Evolutionary conservation across 2,113 vertebrate species (phyloP), one percentile per base, ranked within the genome.

Genomic region (Hippopotamus amphibius): DNA sequence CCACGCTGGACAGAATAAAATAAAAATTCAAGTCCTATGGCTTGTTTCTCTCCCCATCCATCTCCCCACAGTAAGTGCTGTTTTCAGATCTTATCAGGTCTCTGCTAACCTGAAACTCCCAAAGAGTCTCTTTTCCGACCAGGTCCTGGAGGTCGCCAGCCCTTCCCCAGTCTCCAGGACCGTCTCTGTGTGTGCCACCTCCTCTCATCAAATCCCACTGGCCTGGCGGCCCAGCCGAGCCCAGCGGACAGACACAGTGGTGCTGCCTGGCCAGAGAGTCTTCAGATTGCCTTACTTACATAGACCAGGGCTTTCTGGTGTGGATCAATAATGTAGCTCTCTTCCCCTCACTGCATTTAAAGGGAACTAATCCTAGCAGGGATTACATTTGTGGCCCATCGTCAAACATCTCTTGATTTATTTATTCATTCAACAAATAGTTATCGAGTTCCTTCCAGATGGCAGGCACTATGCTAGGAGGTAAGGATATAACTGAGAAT

Each of bases 391-490:
- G 41, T 57, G 57, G 50, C 24, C 83, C 41, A 59, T 30, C 41
- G 11, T 65, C 0, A 0, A 88, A 59, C 21, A 55, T 50, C 84
- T 91, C 65, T 63, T 85, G 59, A 93, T 95, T 76, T 33, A 85
- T 76, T 77, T 80, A 82, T 83, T 86, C 72, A 88, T 89, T 50
- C 66, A 48, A 74, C 61, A 89, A 93, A 86, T 21, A 89, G 92
- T 55, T 26, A 46, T 11, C 33, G 26, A 82, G 59, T 61, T 68
- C 14, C 87, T 68, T 43, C 28, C 69, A n/a, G 43, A 41, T n/a
- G 55, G 10, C 33, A 63, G 93, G n/a, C 10, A 2, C 16, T 15
- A 14, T 19, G 22, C 55, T 43, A n/a, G 37, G 22, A 43, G 30
- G 48, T 30, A n/a, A 37, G 28, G 59, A 26, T 28, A 5, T 37